A percentile compares a stretch with the other conserved stretches of the same genome.
These are phyloP conservation scores for Diorhabda elongata DNA, from an alignment of 1,140 invertebrate species.

Conservation along the genomic window DNA sequence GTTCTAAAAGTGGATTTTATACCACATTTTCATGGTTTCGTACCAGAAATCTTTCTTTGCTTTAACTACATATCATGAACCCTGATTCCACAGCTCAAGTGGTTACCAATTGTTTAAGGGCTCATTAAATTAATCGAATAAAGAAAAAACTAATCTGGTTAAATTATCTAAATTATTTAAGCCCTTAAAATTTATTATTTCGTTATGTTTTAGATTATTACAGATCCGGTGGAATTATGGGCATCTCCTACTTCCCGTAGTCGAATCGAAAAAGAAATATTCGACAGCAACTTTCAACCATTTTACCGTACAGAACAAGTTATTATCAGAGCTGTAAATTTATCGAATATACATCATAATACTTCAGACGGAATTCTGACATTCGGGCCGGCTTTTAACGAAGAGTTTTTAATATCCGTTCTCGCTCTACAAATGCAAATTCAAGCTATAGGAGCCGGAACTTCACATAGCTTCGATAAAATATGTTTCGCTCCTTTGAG, in stretches of 20 bases:
- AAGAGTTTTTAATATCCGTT: conserved; percentile 71
- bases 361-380: conserved; percentile 56
- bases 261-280: conserved; percentile 82
- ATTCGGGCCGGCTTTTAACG: conserved; percentile 84
- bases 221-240: conserved; percentile 96
- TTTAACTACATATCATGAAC: too few species aligned
- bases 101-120: too few species aligned
- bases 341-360: conserved; percentile 62
- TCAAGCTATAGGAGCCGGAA: conserved; percentile 49
- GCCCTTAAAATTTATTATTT: not conserved
- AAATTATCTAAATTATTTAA: not conserved
- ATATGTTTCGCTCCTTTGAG: conserved; percentile 88
- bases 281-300: conserved; percentile 88
- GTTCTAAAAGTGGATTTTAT: too few species aligned
- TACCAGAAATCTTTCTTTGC: too few species aligned
- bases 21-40: too few species aligned
- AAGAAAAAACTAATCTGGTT: too few species aligned
- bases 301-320: conserved; percentile 93
- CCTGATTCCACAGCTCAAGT: too few species aligned
- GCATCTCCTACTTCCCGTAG: conserved; percentile 82
- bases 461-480: conserved; percentile 64
- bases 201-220: conserved; percentile 60
- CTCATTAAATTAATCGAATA: too few species aligned
- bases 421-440: conserved; percentile 75
- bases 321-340: conserved; percentile 65